These are phyloP conservation scores for Xerus rutilus DNA, from an alignment of 2,797 vertebrate species.

Conservation along the genomic window DNA sequence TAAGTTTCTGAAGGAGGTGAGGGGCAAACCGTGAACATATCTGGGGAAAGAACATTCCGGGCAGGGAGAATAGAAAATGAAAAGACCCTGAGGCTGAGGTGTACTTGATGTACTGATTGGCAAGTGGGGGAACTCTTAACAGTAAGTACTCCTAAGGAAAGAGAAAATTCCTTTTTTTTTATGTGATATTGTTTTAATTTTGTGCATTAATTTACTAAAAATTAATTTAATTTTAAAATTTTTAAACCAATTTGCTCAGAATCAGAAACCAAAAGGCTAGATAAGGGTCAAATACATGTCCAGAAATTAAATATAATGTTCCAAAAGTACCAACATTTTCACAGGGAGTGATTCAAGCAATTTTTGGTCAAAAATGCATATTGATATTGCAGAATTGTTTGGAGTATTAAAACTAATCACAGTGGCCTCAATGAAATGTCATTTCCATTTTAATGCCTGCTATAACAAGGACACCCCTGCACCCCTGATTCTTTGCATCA, in stretches of 20 bases:
- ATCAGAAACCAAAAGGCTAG: neutral
- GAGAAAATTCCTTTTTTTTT: neutral
- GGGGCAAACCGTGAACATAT: neutral
- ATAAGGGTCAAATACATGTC: neutral
- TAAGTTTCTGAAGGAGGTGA: neutral
- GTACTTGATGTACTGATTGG: neutral
- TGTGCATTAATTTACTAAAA: neutral
- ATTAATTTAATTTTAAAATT: neutral
- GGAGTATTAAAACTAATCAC: neutral
- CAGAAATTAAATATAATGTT: slow-evolving; percentile 38
- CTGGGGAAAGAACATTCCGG: neutral
- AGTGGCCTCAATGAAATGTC: neutral
- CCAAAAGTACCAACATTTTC: slow-evolving; percentile 2
- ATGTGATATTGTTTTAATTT: neutral
- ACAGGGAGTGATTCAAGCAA: slow-evolving; percentile 32
- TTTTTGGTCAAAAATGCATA: slow-evolving; percentile 40
- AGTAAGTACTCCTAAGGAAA: neutral
- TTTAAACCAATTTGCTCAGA: neutral
- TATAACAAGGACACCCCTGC: neutral
- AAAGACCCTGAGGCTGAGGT: neutral
- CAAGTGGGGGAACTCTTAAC: neutral
- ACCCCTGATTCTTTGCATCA: neutral
- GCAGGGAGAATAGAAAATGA: neutral
- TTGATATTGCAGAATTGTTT: slow-evolving; percentile 11
- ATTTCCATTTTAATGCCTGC: neutral